Evolutionary conservation across 2,797 vertebrate species (phyloP).

Genomic region (Pseudomugil tenellus): DNA sequence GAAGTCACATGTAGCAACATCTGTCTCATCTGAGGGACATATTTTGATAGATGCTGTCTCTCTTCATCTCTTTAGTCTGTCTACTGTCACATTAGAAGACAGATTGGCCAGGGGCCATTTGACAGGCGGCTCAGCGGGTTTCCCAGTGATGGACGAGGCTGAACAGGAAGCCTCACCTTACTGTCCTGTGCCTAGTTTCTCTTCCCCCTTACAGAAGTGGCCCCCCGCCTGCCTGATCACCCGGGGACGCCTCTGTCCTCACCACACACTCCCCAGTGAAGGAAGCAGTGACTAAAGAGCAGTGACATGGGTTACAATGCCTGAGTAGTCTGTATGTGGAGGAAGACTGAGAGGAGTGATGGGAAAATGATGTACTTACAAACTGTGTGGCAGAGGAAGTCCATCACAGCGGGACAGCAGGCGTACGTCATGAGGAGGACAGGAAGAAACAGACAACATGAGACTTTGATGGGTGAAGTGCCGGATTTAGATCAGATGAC

Average conservation of each 20-base stretch:
- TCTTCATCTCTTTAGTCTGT: conserved; percentile 73
- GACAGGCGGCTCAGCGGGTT: conserved; percentile 69
- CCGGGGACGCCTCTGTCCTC: conserved; percentile 45
- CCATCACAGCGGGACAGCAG: conserved; percentile 48
- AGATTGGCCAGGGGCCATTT: conserved; percentile 65
- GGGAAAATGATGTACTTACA: conserved; percentile 84
- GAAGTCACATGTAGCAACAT: conserved; percentile 12
- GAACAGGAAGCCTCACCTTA: conserved; percentile 80
- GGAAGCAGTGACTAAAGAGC: conserved; percentile 52
- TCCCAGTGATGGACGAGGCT: conserved; percentile 79
- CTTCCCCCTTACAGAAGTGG: conserved; percentile 58
- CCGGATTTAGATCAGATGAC: conserved; percentile 10
- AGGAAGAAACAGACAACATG: conserved; percentile 36
- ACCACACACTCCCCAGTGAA: conserved; percentile 44
- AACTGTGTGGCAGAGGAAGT: conserved; percentile 78
- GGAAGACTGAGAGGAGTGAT: conserved; percentile 68
- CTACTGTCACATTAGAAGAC: conserved; percentile 71
- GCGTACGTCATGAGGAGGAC: conserved; percentile 21
- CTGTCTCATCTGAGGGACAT: conserved; percentile 61
- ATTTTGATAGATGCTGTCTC: conserved; percentile 79
- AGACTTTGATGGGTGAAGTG: conserved; percentile 21
- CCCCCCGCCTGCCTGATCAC: conserved; percentile 58
- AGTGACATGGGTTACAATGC: conserved; percentile 54
- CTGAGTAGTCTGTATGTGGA: conserved; percentile 34
- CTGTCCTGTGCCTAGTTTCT: conserved; percentile 70